These are phyloP conservation scores for Drosophila lutescens DNA, from an alignment of 2,888 invertebrate species.

Conservation along the genomic window DNA sequence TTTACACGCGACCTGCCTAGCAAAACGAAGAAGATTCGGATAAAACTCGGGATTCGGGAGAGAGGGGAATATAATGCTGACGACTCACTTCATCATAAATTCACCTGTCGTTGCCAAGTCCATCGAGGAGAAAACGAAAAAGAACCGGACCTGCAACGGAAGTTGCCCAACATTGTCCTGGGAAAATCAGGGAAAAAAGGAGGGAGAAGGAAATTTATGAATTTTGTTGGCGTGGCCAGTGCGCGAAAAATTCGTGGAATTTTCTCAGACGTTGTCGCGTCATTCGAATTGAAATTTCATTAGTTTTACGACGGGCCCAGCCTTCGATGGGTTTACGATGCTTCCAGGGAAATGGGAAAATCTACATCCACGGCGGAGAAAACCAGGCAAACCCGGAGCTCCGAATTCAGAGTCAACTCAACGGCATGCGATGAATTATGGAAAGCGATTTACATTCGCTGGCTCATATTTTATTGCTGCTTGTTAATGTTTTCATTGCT, in stretches of 20 bases:
- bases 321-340: conserved; percentile 63
- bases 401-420: conserved; percentile 38
- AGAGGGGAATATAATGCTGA: conserved; percentile 59
- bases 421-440: conserved; percentile 74
- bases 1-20: conserved; percentile 75
- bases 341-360: conserved; percentile 51
- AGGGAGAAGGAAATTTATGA: conserved; percentile 56
- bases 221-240: conserved; percentile 62
- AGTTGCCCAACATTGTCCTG: conserved; percentile 47
- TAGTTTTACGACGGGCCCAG: conserved; percentile 69
- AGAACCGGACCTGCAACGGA: conserved; percentile 65
- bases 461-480: conserved; percentile 71
- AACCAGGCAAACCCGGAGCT: background rate
- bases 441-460: conserved; percentile 74
- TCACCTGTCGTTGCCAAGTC: conserved; percentile 77
- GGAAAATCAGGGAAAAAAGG: conserved; percentile 11
- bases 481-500: conserved; percentile 74
- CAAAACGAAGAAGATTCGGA: conserved; percentile 12
- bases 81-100: conserved; percentile 80
- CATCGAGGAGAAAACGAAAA: conserved; percentile 42
- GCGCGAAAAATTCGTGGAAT: conserved; percentile 80
- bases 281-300: conserved; percentile 78
- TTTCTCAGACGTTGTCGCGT: conserved; percentile 61
- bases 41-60: conserved; percentile 1
- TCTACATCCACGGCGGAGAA: no score